These are phyloP conservation scores for Argopecten irradians DNA, from an alignment of 1,140 invertebrate genomes.

Conservation along the genomic window DNA sequence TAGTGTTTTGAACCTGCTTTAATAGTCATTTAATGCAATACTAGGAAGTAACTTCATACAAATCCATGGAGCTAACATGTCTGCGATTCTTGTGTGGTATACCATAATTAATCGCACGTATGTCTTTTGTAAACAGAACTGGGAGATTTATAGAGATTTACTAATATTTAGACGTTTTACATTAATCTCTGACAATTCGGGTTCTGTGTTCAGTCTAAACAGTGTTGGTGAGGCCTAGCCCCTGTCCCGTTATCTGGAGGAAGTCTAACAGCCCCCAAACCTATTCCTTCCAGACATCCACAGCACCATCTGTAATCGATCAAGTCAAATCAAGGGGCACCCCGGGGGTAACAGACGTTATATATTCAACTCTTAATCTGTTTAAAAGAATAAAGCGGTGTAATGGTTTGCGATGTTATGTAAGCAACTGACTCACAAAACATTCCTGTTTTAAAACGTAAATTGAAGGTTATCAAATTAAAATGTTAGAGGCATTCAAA, in stretches of 20 bases:
- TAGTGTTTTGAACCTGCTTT: too few relatives aligned
- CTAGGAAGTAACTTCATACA: neutral
- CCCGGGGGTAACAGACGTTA: neutral
- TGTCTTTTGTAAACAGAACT: neutral
- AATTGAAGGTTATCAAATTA: too few relatives aligned
- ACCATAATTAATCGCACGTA: neutral
- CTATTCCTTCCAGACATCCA: neutral
- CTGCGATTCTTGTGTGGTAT: neutral
- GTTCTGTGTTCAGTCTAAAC: slow-evolving; percentile 8
- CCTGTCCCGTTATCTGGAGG: neutral
- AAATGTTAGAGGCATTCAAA: too few relatives aligned
- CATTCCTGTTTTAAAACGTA: too few relatives aligned
- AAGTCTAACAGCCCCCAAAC: neutral
- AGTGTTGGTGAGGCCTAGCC: neutral
- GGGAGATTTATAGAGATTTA: slow-evolving; percentile 1
- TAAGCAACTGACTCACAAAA: neutral
- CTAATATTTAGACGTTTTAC: slow-evolving; percentile 22
- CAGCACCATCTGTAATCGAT: slow-evolving; percentile 3
- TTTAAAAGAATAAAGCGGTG: neutral
- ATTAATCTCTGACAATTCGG: neutral
- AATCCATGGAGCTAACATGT: neutral
- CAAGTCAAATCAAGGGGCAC: neutral
- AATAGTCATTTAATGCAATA: too few relatives aligned
- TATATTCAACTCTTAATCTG: neutral
- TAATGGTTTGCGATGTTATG: neutral